A percentile compares a stretch with the other conserved stretches of the same genome.
Conservation (phyloP, 2,113 vertebrate genomes). For the Malurus alboscapulatus region DNA sequence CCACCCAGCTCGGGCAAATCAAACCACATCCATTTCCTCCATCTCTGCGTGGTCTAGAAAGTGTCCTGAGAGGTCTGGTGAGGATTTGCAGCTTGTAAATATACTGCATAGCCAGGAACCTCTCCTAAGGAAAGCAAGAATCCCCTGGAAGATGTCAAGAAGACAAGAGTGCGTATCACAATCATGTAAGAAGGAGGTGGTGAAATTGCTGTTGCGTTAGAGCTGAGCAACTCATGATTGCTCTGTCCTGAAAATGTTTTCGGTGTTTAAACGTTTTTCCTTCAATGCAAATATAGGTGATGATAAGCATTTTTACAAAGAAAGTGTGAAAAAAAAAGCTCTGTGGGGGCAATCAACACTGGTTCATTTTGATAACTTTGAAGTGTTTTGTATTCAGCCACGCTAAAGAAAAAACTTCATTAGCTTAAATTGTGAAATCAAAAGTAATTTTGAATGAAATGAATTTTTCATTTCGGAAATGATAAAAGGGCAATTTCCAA, state of each 20-base stretch:
- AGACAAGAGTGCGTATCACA: background rate
- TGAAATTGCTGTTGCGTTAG: constrained; percentile 33
- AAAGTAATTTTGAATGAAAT: constrained; percentile 38
- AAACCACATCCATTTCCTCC: background rate
- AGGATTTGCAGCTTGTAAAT: background rate
- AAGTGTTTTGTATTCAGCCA: constrained; percentile 17
- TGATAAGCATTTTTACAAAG: constrained; percentile 8
- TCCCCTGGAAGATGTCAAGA: background rate
- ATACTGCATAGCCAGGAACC: background rate
- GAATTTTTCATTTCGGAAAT: constrained; percentile 16
- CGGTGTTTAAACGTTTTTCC: background rate
- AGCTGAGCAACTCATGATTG: constrained; percentile 14
- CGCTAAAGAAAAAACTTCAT: background rate
- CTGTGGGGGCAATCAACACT: background rate
- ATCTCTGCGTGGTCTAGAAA: background rate
- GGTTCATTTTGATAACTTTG: constrained; percentile 35
- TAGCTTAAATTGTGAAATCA: constrained; percentile 57
- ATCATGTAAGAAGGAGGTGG: background rate
- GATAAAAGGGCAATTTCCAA: constrained; percentile 6
- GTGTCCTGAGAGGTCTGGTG: background rate
- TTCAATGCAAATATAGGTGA: background rate
- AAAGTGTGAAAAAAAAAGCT: background rate
- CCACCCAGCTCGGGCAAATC: background rate
- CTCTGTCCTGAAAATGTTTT: constrained; percentile 14
- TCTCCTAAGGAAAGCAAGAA: background rate